Conservation (phyloP, 1,140 invertebrate species). For the Procambarus clarkii region DNA sequence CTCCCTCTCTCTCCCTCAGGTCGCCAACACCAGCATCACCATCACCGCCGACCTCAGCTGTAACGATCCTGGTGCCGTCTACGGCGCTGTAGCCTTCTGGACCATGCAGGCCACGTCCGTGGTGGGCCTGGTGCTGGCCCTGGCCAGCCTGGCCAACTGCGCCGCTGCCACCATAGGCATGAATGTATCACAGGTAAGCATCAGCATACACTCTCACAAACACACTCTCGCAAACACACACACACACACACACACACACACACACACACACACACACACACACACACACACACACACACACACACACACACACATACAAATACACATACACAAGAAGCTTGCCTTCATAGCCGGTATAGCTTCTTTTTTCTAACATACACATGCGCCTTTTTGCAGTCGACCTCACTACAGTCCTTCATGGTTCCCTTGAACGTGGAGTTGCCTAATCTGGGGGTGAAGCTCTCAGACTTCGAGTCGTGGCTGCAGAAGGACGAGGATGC, state of each 20-base stretch:
- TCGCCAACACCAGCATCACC: constrained; percentile 39
- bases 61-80: constrained; percentile 48
- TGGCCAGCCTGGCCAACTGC: constrained; percentile 31
- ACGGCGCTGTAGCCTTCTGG: constrained; percentile 64
- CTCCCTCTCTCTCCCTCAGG: constrained; percentile 11
- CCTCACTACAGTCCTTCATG: not conserved
- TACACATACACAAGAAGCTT: too few species aligned
- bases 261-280: too few species aligned
- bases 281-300: too few species aligned
- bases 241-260: too few species aligned
- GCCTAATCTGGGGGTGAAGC: not conserved
- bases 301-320: too few species aligned
- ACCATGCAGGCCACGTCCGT: constrained; percentile 55
- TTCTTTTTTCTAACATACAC: not conserved
- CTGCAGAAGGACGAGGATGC: not conserved
- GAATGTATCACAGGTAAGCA: too few species aligned
- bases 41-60: constrained; percentile 53
- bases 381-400: not conserved
- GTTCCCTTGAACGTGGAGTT: not conserved
- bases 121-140: constrained; percentile 47
- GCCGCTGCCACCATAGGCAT: not conserved
- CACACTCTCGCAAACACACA: too few species aligned
- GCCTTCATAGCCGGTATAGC: not conserved
- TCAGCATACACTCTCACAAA: too few species aligned
- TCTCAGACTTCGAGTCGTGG: not conserved